Base-by-base conservation (phyloP, 2,888 invertebrate species). In the Luffia ferchaultella region DNA sequence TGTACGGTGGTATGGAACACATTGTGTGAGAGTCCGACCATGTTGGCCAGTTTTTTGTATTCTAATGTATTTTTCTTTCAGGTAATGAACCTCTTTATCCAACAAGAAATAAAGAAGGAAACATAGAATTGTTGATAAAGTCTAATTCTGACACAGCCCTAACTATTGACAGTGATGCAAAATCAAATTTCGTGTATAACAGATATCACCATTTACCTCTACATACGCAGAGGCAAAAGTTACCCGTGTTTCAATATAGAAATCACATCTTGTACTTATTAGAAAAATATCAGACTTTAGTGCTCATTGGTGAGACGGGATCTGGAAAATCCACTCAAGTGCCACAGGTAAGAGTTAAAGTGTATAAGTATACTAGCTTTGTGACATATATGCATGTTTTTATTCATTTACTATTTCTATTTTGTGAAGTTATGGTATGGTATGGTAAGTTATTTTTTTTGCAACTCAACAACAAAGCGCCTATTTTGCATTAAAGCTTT, bases 301-400 rank as follows among this genome's bases (percentile, higher is more conserved):
- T 99, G 49, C 77, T 95, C 50, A 89, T 93, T 43, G 98, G 98
- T 1, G 98, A 99, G 71, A 97, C 98, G 1, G 98, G 98, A 19
- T 95, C 93, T 60, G 97, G 98, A 40, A 96, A 98, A 76, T 96
- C 96, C 65, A 98, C 97, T 0, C 97, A 97, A 84, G 89, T 97
- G 55, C 96, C 96, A 47, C 96, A 95, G 90, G 95, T 95, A 76
- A 77, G n/a, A n/a, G 83, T 48, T 1, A 18, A 43, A 12, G 5
- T 9, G 16, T 7, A 43, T 43, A n/a, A n/a, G 7, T 9, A 15
- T 9, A 40, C 40, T 40, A 40, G 40, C 40, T 40, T 40, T 40
- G 7, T 9, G 40, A 40, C 7, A 40, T 15, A 9, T 15, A n/a
- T n/a, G n/a, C n/a, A n/a, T n/a, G n/a, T n/a, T n/a, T n/a, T n/a